These are phyloP conservation scores for Saccostrea echinata DNA, from an alignment of 1,140 invertebrate genomes.

Conservation along the genomic window DNA sequence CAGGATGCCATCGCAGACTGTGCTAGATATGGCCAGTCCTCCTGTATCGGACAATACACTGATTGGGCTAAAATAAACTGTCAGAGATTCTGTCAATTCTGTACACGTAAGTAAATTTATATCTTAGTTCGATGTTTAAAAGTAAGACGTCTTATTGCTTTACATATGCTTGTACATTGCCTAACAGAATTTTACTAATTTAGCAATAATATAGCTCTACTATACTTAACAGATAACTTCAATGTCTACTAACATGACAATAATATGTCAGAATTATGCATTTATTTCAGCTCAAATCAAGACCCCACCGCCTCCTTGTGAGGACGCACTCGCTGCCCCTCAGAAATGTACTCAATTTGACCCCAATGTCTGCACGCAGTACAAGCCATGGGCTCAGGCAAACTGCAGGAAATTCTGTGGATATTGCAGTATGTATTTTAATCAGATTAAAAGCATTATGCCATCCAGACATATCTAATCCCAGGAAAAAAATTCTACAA, in stretches of 20 bases:
- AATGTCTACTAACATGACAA: background rate
- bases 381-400: slow-evolving; percentile 60
- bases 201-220: too few relatives aligned
- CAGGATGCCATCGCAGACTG: slow-evolving; percentile 68
- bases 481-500: too few relatives aligned
- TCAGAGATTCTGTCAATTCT: slow-evolving; percentile 60
- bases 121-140: too few relatives aligned
- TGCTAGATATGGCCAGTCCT: slow-evolving; percentile 60
- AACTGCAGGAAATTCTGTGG: slow-evolving; percentile 66
- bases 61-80: slow-evolving; percentile 66
- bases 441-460: background rate
- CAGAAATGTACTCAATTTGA: slow-evolving; percentile 58
- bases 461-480: background rate
- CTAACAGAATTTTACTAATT: too few relatives aligned
- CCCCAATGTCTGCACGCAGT: slow-evolving; percentile 47
- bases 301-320: slow-evolving; percentile 61
- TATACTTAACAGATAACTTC: background rate
- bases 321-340: slow-evolving; percentile 43
- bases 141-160: too few relatives aligned
- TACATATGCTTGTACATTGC: too few relatives aligned
- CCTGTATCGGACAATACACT: slow-evolving; percentile 64
- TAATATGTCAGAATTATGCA: background rate
- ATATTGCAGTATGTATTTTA: slow-evolving; percentile 60
- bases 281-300: slow-evolving; percentile 40
- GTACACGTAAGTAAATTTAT: slow-evolving; percentile 57